Percentiles rank a stretch among this genome's conserved stretches.
Conservation (phyloP, 2,797 vertebrate genomes). For the Paramormyrops hopkinsi region DNA sequence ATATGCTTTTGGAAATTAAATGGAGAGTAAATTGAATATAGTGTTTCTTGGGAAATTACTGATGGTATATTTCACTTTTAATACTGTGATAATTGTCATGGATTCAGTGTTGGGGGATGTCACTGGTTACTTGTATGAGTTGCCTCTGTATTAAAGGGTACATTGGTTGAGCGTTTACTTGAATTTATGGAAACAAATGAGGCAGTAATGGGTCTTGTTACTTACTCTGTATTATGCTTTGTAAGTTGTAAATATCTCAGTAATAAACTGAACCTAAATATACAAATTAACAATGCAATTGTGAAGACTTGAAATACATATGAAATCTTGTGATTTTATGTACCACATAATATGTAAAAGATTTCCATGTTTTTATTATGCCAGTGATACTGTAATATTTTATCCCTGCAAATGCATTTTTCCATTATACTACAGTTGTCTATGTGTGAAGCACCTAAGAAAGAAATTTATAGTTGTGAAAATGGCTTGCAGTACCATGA, state of each 20-base stretch:
- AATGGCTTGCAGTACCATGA: background rate
- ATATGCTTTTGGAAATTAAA: background rate
- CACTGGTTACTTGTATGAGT: background rate
- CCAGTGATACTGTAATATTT: background rate
- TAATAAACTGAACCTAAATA: background rate
- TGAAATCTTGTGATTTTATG: background rate
- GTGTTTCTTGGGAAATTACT: background rate
- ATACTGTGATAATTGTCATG: constrained; percentile 14
- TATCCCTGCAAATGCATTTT: background rate
- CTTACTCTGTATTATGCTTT: constrained; percentile 6
- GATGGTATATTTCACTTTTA: constrained; percentile 7
- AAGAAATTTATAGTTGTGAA: background rate
- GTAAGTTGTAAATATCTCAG: constrained; percentile 10
- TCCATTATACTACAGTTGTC: background rate
- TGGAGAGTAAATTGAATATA: background rate
- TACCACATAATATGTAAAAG: background rate
- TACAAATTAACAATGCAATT: constrained; percentile 13
- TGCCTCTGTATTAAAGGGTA: background rate
- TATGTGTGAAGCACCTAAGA: background rate
- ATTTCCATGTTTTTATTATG: constrained; percentile 3
- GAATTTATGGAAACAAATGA: background rate
- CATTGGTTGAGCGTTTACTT: background rate
- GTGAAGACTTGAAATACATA: background rate
- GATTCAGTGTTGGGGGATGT: constrained; percentile 6
- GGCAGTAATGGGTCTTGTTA: background rate